Evolutionary conservation across 2,888 invertebrate genomes (phyloP).

Genomic region (Chironomus riparius): DNA sequence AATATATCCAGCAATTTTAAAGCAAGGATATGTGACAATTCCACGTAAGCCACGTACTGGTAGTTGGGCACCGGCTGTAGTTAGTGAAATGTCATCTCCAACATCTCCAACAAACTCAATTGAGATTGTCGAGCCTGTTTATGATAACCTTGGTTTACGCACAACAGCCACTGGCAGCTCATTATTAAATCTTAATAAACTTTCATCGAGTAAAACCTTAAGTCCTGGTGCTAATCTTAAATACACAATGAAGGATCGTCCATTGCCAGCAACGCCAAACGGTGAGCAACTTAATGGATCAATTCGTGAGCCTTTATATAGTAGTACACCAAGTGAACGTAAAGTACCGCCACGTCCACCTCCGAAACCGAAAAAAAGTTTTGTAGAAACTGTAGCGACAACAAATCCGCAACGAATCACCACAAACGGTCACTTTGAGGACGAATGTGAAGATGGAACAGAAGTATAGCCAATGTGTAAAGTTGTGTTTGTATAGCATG

Average conservation of each 20-base stretch:
- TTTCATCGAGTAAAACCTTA: slow-evolving; percentile 40
- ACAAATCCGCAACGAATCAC: slow-evolving; percentile 34
- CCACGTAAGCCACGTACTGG: slow-evolving; percentile 74
- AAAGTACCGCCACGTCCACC: slow-evolving; percentile 78
- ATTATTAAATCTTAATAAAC: slow-evolving; percentile 65
- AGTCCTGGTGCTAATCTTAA: slow-evolving; percentile 33
- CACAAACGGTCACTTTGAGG: slow-evolving; percentile 71
- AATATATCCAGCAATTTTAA: slow-evolving; percentile 50
- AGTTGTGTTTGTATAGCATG: slow-evolving; percentile 19
- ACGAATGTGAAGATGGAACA: slow-evolving; percentile 73
- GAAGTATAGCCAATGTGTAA: slow-evolving; percentile 20
- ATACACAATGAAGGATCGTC: slow-evolving; percentile 53
- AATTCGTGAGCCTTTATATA: slow-evolving; percentile 44
- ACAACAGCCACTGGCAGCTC: slow-evolving; percentile 84
- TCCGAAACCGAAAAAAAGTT: slow-evolving; percentile 69
- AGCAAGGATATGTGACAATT: slow-evolving; percentile 79
- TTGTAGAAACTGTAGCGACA: background rate
- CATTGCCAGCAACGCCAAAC: slow-evolving; percentile 55
- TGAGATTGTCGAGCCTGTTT: slow-evolving; percentile 65
- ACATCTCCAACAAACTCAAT: slow-evolving; percentile 36
- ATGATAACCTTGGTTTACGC: slow-evolving; percentile 75
- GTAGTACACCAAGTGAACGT: slow-evolving; percentile 39
- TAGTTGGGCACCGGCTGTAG: slow-evolving; percentile 66
- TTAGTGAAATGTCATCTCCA: slow-evolving; percentile 41
- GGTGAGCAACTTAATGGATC: slow-evolving; percentile 34